A percentile compares a stretch with the other conserved stretches of the same genome.
Conservation (phyloP, 1,140 invertebrate genomes). For the Drosophila sp. region DNA sequence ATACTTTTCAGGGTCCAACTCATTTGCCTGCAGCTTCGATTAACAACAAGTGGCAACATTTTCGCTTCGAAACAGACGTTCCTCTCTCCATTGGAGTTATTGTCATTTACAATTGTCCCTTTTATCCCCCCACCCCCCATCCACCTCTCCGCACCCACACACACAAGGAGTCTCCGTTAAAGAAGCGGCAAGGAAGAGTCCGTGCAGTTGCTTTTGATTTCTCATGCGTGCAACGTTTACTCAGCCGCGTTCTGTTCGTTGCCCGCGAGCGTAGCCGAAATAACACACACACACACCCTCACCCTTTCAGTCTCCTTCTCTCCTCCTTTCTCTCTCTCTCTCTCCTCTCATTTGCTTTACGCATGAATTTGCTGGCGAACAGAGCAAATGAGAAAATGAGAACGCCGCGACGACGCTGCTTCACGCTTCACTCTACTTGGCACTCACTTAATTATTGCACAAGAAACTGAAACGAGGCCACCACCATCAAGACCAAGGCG, state of each 20-base stretch:
- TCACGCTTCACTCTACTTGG: conserved; percentile 75
- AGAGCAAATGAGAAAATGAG: conserved; percentile 59
- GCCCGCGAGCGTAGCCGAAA: conserved; percentile 54
- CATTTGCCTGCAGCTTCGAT: conserved; percentile 22
- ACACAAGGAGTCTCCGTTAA: conserved; percentile 18
- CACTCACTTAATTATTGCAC: conserved; percentile 80
- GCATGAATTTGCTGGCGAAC: conserved; percentile 63
- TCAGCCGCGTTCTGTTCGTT: conserved; percentile 46
- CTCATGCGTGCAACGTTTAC: conserved; percentile 72
- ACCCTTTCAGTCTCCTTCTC: conserved; percentile 14
- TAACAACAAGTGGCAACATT: conserved; percentile 15
- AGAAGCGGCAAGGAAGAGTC: conserved; percentile 19
- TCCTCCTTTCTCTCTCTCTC: neutral
- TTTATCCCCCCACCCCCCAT: neutral
- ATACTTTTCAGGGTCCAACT: conserved; percentile 25
- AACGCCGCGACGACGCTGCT: conserved; percentile 58
- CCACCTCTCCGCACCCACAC: neutral
- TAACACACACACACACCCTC: conserved; percentile 27
- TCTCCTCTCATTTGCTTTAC: conserved; percentile 57
- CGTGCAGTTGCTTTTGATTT: conserved; percentile 65
- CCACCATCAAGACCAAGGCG: conserved; percentile 46
- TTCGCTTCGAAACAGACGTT: neutral
- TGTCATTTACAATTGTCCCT: conserved; percentile 50
- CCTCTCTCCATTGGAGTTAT: conserved; percentile 33
- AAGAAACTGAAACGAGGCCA: conserved; percentile 74